phyloP scores from a whole-genome alignment of 2,113 vertebrate genomes.

The Orientallactaga bullata region DNA sequence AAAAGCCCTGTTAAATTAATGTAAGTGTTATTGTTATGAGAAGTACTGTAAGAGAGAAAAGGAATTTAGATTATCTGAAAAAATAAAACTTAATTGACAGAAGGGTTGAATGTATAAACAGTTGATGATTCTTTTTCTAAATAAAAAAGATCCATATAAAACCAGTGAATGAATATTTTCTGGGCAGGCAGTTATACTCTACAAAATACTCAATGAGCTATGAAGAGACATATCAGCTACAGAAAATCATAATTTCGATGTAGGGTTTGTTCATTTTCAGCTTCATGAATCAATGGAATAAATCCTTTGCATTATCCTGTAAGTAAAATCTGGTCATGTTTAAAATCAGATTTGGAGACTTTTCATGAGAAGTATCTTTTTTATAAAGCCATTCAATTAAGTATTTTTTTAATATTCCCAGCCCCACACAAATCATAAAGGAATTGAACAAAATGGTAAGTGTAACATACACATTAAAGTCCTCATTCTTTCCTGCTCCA shows the following conservation, averaged over 20 bases:
- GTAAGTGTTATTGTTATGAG: slow-evolving; percentile 55
- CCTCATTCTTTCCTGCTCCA: not conserved
- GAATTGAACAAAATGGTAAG: not conserved
- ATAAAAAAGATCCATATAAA: slow-evolving; percentile 85
- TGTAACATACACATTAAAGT: not conserved
- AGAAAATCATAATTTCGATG: slow-evolving; percentile 86
- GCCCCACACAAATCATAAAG: not conserved
- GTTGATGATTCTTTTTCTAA: slow-evolving; percentile 80
- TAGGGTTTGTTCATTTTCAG: slow-evolving; percentile 88
- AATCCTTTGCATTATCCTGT: slow-evolving; percentile 73
- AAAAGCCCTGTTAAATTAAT: slow-evolving; percentile 63
- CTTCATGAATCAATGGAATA: slow-evolving; percentile 84
- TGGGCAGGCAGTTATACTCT: slow-evolving; percentile 82
- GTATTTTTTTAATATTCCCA: slow-evolving; percentile 48
- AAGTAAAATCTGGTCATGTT: slow-evolving; percentile 84
- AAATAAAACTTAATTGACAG: slow-evolving; percentile 80
- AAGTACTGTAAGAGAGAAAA: slow-evolving; percentile 28
- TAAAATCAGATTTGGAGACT: slow-evolving; percentile 77
- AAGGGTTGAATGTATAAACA: slow-evolving; percentile 80
- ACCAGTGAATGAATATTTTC: slow-evolving; percentile 83
- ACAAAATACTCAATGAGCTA: slow-evolving; percentile 87
- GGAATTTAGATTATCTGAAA: slow-evolving; percentile 69
- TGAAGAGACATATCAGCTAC: slow-evolving; percentile 84
- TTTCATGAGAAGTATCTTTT: slow-evolving; percentile 60
- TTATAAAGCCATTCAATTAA: slow-evolving; percentile 57